phyloP scores from a whole-genome alignment of 2,888 invertebrate species.

The Incurvaria masculella region DNA sequence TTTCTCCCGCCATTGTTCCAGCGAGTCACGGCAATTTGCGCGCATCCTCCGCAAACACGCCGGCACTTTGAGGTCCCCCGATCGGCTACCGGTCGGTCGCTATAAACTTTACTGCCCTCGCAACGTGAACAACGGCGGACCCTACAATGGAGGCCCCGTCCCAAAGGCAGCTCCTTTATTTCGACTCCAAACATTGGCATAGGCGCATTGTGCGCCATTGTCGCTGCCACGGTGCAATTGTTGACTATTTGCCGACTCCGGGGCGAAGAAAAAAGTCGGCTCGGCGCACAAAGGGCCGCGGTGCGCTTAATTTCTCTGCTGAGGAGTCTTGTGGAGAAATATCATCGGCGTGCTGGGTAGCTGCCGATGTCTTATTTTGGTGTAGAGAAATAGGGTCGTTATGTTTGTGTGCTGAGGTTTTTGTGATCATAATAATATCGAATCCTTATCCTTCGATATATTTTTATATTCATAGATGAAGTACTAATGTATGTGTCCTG shows the following conservation, averaged over 20 bases:
- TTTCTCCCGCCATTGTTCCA: too few relatives aligned
- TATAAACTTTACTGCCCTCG: not conserved
- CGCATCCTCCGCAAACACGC: conserved; percentile 45
- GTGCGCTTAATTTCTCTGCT: too few relatives aligned
- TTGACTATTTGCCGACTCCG: conserved; percentile 53
- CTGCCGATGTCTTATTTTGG: too few relatives aligned
- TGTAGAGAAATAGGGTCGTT: too few relatives aligned
- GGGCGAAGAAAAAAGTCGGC: conserved; percentile 19
- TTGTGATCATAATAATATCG: too few relatives aligned
- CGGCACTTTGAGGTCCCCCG: conserved; percentile 36
- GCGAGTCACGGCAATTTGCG: conserved; percentile 54
- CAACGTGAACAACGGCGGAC: conserved; percentile 30
- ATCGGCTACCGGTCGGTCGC: conserved; percentile 45
- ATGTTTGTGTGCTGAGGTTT: too few relatives aligned
- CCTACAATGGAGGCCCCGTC: conserved; percentile 38
- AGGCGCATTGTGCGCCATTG: conserved; percentile 39
- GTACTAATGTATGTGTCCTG: too few relatives aligned
- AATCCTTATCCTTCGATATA: too few relatives aligned
- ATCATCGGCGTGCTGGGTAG: too few relatives aligned
- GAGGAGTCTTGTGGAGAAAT: too few relatives aligned
- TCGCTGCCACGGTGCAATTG: conserved; percentile 21
- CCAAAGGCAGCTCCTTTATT: conserved; percentile 44
- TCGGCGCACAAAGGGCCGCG: too few relatives aligned
- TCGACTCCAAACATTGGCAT: conserved; percentile 51
- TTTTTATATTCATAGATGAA: too few relatives aligned